Evolutionary conservation across 2,797 vertebrate species (phyloP), one percentile per base, ranked within the genome.

Genomic region (Crax fasciolata): DNA sequence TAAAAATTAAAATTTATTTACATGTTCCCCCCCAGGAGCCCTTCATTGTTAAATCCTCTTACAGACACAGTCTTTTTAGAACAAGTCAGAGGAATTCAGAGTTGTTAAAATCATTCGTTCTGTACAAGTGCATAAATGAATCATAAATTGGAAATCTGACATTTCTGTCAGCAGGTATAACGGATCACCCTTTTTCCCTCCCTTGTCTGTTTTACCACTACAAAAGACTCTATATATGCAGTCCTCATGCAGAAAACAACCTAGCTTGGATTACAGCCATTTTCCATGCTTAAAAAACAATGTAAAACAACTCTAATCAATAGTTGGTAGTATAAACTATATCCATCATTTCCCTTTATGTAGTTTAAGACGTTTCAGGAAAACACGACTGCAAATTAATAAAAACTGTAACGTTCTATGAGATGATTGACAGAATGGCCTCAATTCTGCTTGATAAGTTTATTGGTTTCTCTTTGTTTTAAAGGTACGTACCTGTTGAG

Each of bases 101-200:
- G 35, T 55, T 78, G 78, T 75, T 57, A 49, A 20, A 61, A 61
- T 27, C 1, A 6, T 5, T 73, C 93, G 23, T 79, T 44, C 57
- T 32, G 4, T 61, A 16, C 18, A 81, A 66, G 30, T 23, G 10
- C 21, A 6, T 43, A 38, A 59, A 67, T 13, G 75, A 88, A 57
- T 91, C 10, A 65, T 10, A 70, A 49, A 79, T 80, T 62, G 52
- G 27, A 86, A 93, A 94, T 84, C 25, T 74, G 67, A 84, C 35
- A 35, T 89, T 41, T 91, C 74, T 93, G 51, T 90, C 82, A 97
- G 84, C 35, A 92, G 58, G 58, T 84, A 94, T 84, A 83, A 92
- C 84, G 59, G 97, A 90, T 85, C 48, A 83, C 16, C 11, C 92
- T 96, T 96, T 77, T n/a, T 32, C n/a, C n/a, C 28, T 65, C 70